phyloP scores from a whole-genome alignment of 2,888 invertebrate species.

The Dynastes grantii region DNA sequence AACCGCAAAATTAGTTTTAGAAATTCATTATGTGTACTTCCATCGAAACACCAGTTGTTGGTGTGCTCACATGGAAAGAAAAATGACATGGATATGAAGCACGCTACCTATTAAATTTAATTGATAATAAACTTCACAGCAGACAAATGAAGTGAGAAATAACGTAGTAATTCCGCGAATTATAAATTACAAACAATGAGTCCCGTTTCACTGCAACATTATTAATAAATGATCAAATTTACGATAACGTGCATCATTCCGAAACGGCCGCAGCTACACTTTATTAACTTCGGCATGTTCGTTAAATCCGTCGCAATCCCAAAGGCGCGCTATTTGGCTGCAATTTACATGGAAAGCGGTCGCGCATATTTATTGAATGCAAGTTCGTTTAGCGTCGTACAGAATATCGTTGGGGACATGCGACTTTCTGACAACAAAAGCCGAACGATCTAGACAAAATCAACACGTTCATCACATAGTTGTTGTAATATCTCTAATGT shows the following conservation, averaged over 20 bases:
- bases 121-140: too few relatives aligned
- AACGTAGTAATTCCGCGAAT: too few relatives aligned
- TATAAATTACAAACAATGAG: background rate
- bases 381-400: constrained; percentile 37
- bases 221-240: constrained; percentile 17
- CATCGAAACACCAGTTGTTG: too few relatives aligned
- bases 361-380: constrained; percentile 33
- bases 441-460: constrained; percentile 51
- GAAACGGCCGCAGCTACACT: constrained; percentile 5
- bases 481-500: constrained; percentile 63
- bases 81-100: too few relatives aligned
- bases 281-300: constrained; percentile 39
- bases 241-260: background rate
- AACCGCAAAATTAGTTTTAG: too few relatives aligned
- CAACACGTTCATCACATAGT: constrained; percentile 58
- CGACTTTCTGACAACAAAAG: constrained; percentile 40
- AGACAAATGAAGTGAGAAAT: too few relatives aligned
- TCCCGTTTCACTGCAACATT: background rate
- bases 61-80: too few relatives aligned
- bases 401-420: constrained; percentile 29
- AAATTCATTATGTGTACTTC: too few relatives aligned
- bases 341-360: constrained; percentile 41
- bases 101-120: too few relatives aligned
- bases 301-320: constrained; percentile 41
- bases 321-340: constrained; percentile 34